Percentiles rank a stretch among this genome's conserved stretches.
Conservation (phyloP, 2,113 vertebrate genomes). For the Rhinolophus sinicus region DNA sequence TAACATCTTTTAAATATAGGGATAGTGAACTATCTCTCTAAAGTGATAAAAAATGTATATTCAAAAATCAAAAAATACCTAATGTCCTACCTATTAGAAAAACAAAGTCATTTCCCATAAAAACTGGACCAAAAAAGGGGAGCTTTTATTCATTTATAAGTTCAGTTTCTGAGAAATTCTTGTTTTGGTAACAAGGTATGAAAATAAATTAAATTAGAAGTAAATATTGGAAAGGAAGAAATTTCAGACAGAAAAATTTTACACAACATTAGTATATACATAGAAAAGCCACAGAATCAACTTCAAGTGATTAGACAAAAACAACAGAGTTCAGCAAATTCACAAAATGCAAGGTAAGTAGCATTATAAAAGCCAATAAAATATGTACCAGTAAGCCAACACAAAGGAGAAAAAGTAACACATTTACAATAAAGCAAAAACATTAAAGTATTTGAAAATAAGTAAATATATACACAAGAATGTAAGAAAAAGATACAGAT, state of each 20-base stretch:
- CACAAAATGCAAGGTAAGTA: not conserved
- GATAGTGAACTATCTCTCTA: not conserved
- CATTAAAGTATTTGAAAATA: not conserved
- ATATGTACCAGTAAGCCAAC: not conserved
- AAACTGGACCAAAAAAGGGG: constrained; percentile 16
- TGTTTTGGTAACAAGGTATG: not conserved
- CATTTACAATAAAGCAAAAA: constrained; percentile 7
- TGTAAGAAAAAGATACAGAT: no score
- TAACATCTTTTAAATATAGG: not conserved
- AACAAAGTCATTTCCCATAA: constrained; percentile 14
- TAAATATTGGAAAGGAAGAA: constrained; percentile 29
- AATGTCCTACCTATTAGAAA: not conserved
- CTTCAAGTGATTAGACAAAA: not conserved
- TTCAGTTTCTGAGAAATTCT: constrained; percentile 37
- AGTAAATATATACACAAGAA: not conserved
- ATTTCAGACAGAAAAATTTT: not conserved
- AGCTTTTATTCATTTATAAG: constrained; percentile 14
- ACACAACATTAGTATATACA: not conserved
- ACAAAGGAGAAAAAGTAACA: not conserved
- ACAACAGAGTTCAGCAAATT: not conserved
- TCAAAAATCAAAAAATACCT: not conserved
- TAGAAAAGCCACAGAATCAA: constrained; percentile 37
- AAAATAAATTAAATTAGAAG: constrained; percentile 35
- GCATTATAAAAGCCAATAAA: constrained; percentile 1
- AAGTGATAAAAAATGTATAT: not conserved